Base-by-base conservation (phyloP, 2,888 invertebrate genomes). In the Heliconius charithonia region DNA sequence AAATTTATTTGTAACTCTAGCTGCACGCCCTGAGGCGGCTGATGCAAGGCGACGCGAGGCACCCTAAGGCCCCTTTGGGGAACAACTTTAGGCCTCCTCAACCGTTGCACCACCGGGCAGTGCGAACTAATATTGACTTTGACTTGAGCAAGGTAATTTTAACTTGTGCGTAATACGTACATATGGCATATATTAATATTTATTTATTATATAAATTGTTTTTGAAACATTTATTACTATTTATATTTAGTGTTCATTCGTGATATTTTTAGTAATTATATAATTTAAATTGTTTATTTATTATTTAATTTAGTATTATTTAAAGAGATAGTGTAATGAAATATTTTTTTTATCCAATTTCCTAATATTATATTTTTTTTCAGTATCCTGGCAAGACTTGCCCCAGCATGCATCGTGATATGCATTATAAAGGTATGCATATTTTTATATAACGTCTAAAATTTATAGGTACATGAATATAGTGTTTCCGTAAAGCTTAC, bases 61-160 rank as follows among this genome's bases (percentile, higher is more conserved):
- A 97, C 91, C 97, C 98, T 69, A 98, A 97, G 92, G 98, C 98
- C 76, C 98, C 98, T 32, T 96, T 99, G 90, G 98, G 98, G 86
- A 98, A 98, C 95, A 99, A 99, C 95, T 98, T 97, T 94, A 96
- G 99, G 88, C 99, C 99, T 79, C 97, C 98, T 73, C 98, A 98
- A 93, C 97, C 98, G 77, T 96, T 99, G 82, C 97, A 99, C 93
- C 98, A 99, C 94, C 97, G 99, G 85, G 97, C 99, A 79, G 97
- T 99, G 84, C 96, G 99, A 92, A 99, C 99, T 85, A 99, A 99
- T 95, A 99, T 99, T 92, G 98, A 99, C 95, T 99, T 99, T 94
- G 97, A 97, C 91, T 96, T 97, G 87, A 97, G 96, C 95, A 96
- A 97, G 95, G 97, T 96, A 89, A 86, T 79, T 81, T 65, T n/a